A percentile compares a stretch with the other conserved stretches of the same genome.
These are phyloP conservation scores for Crotalus viridis DNA, from an alignment of 2,113 vertebrate genomes.

Conservation along the genomic window DNA sequence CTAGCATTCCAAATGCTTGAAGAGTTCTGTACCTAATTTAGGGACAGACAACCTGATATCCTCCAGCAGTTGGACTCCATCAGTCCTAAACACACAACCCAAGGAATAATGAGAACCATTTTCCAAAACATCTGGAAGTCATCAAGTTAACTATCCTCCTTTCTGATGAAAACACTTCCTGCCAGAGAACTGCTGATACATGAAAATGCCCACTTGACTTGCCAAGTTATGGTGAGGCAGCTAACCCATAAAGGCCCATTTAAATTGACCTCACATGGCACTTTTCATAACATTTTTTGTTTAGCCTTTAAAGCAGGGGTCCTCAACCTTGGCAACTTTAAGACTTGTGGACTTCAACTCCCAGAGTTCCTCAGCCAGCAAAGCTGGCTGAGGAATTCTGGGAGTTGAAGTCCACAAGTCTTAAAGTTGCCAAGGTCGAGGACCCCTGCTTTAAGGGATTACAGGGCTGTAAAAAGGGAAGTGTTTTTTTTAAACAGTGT, in stretches of 20 bases:
- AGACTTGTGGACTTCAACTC: too few species aligned
- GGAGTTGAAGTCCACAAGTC: too few species aligned
- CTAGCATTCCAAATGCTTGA: not conserved
- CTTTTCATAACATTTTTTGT: not conserved
- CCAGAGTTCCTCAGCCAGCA: too few species aligned
- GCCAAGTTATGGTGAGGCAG: not conserved
- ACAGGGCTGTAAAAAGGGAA: not conserved
- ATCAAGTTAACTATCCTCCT: not conserved
- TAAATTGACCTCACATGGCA: not conserved
- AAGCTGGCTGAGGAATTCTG: too few species aligned
- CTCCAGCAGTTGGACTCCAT: not conserved
- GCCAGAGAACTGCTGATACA: not conserved
- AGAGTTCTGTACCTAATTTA: not conserved
- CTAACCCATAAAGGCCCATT: not conserved
- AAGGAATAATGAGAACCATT: not conserved
- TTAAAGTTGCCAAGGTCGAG: too few species aligned
- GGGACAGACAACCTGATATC: not conserved
- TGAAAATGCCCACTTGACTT: not conserved
- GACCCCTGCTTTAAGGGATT: not conserved
- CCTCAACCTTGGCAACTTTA: too few species aligned
- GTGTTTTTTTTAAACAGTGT: not conserved
- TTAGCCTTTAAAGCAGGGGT: not conserved
- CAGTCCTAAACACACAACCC: not conserved
- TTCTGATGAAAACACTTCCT: not conserved
- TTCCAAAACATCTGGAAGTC: not conserved